Evolutionary conservation across 2,113 vertebrate genomes (phyloP).

Genomic region (Entelurus aequoreus): DNA sequence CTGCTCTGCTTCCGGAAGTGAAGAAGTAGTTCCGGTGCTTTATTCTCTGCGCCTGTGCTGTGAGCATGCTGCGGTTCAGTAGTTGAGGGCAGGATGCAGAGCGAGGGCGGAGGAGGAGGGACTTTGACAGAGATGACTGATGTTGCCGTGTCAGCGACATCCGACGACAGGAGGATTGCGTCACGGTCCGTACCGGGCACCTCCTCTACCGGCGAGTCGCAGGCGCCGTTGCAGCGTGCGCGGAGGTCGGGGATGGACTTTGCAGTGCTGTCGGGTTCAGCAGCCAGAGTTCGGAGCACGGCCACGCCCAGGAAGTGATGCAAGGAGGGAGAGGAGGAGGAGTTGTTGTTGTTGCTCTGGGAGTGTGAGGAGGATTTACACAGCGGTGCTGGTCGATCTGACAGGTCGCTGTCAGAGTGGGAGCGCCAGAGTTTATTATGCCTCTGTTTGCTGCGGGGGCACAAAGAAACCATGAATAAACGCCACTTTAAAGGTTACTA

Average conservation of each 20-base stretch:
- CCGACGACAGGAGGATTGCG: slow-evolving; percentile 17
- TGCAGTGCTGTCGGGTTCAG: slow-evolving; percentile 4
- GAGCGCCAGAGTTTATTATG: slow-evolving; percentile 98
- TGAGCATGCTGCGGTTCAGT: slow-evolving; percentile 35
- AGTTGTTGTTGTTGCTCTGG: slow-evolving; percentile 79
- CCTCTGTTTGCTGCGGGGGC: slow-evolving; percentile 84
- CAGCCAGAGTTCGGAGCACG: slow-evolving; percentile 54
- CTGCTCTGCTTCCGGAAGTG: slow-evolving; percentile 28
- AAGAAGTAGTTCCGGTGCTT: slow-evolving; percentile 26
- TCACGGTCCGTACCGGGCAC: slow-evolving; percentile 7
- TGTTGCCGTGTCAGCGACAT: slow-evolving; percentile 18
- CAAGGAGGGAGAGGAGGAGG: slow-evolving; percentile 74
- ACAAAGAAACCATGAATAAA: not conserved
- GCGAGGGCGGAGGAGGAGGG: slow-evolving; percentile 44
- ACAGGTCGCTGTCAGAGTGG: slow-evolving; percentile 90
- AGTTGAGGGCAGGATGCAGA: slow-evolving; percentile 46
- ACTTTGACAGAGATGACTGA: slow-evolving; percentile 25
- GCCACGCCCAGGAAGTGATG: slow-evolving; percentile 83
- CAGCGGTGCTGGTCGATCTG: slow-evolving; percentile 77
- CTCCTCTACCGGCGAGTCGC: slow-evolving; percentile 32
- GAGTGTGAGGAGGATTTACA: slow-evolving; percentile 53
- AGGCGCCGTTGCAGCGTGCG: slow-evolving; percentile 24
- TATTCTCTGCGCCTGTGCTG: slow-evolving; percentile 20
- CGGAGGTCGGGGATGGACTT: slow-evolving; percentile 16
- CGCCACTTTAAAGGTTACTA: too few species aligned